Conservation (phyloP, 2,888 invertebrate species). For the Cetonia aurata region DNA sequence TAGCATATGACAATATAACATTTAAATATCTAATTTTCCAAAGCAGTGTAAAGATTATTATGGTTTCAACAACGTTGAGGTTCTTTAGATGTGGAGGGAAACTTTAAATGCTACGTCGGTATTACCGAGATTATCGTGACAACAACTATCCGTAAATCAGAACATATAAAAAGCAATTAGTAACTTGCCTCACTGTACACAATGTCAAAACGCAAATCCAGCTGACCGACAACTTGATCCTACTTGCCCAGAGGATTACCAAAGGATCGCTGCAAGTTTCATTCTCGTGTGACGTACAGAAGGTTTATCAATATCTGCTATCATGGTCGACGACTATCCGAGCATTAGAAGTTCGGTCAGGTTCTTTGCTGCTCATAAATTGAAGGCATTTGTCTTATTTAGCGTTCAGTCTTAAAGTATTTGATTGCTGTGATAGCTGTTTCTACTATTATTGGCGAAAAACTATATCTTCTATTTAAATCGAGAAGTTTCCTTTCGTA, state of each 20-base stretch:
- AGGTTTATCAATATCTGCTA: constrained; percentile 59
- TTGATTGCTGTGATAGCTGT: background rate
- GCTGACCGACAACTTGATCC: constrained; percentile 60
- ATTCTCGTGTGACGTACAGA: constrained; percentile 52
- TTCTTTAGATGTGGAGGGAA: background rate
- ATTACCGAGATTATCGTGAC: constrained; percentile 49
- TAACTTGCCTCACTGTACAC: constrained; percentile 54
- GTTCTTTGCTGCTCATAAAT: constrained; percentile 50
- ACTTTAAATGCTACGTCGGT: constrained; percentile 30
- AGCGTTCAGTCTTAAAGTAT: constrained; percentile 27
- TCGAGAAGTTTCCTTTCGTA: too few relatives aligned
- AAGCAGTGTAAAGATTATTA: background rate
- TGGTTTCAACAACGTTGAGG: constrained; percentile 4
- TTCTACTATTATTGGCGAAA: too few relatives aligned
- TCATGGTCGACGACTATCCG: constrained; percentile 50
- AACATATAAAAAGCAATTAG: constrained; percentile 60
- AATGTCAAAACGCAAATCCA: constrained; percentile 62
- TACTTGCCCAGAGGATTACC: constrained; percentile 53
- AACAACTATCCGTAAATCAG: constrained; percentile 50
- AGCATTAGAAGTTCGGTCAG: constrained; percentile 51
- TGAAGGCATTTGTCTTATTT: constrained; percentile 51
- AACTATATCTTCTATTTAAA: too few relatives aligned
- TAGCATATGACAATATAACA: too few relatives aligned
- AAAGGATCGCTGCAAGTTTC: constrained; percentile 52
- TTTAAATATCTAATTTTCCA: background rate